Evolutionary conservation across 2,797 vertebrate genomes (phyloP).

Genomic region (Danio albolineatus): DNA sequence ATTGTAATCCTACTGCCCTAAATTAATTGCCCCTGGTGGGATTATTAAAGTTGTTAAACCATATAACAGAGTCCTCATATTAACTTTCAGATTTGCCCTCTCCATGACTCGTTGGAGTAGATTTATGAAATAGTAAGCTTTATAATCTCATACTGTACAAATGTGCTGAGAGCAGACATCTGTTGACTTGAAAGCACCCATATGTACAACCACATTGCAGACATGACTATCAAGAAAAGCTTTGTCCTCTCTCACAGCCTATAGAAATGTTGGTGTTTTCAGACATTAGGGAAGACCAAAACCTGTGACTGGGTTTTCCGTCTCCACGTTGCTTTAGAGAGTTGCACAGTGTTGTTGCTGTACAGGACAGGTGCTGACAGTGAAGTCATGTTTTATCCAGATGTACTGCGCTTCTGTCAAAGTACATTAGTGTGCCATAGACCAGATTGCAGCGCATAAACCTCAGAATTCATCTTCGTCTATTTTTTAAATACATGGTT

Average conservation of each 20-base stretch:
- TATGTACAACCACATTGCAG: background rate
- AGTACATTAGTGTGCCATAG: background rate
- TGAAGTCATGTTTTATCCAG: slow-evolving; percentile 41
- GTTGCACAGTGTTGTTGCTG: slow-evolving; percentile 1
- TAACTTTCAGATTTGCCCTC: background rate
- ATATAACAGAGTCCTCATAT: background rate
- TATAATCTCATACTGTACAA: background rate
- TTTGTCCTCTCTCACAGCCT: slow-evolving; percentile 1
- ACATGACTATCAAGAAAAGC: slow-evolving; percentile 8
- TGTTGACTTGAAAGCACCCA: slow-evolving; percentile 2
- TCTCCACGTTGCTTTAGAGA: slow-evolving; percentile 18
- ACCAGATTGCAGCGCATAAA: background rate
- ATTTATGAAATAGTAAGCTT: background rate
- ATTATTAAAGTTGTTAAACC: too few species aligned
- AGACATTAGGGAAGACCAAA: background rate
- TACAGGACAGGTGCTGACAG: slow-evolving; percentile 31
- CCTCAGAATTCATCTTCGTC: background rate
- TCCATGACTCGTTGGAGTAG: background rate
- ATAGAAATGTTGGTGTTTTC: slow-evolving; percentile 1
- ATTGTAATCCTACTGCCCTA: too few species aligned
- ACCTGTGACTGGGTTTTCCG: slow-evolving; percentile 1
- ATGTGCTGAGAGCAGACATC: background rate
- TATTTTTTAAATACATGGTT: background rate
- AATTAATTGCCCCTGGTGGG: too few species aligned
- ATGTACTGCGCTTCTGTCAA: slow-evolving; percentile 9